These are phyloP conservation scores for Coryphaenoides rupestris DNA, from an alignment of 2,113 vertebrate species.

Conservation along the genomic window DNA sequence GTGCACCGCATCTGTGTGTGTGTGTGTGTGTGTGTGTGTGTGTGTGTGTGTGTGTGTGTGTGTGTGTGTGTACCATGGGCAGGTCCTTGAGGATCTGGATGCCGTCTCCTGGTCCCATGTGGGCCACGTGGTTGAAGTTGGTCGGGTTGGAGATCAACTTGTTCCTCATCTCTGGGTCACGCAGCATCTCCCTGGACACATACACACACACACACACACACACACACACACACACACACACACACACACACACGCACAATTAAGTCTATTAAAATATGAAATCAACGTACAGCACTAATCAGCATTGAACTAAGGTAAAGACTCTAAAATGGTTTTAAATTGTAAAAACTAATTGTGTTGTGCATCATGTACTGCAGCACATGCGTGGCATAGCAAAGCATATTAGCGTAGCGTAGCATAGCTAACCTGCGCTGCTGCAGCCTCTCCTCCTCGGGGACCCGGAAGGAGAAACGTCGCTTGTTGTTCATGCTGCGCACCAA, in stretches of 20 bases:
- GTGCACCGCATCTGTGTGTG: neutral
- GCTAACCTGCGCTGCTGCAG: slow-evolving; percentile 92
- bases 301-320: neutral
- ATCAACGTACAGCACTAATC: no score
- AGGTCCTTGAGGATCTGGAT: slow-evolving; percentile 99
- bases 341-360: no score
- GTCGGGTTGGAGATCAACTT: slow-evolving; percentile 99
- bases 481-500: slow-evolving; percentile 97
- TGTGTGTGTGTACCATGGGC: slow-evolving; percentile 81
- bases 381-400: no score
- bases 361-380: no score
- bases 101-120: slow-evolving; percentile 98
- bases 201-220: no score
- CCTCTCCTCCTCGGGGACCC: slow-evolving; percentile 94
- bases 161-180: slow-evolving; percentile 98
- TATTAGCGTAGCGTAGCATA: neutral
- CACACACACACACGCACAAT: neutral
- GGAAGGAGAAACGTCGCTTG: slow-evolving; percentile 94
- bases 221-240: neutral
- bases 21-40: neutral
- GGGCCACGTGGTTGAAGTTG: slow-evolving; percentile 99
- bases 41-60: neutral
- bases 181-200: slow-evolving; percentile 92
- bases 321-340: neutral
- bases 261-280: no score